Percentiles rank a stretch among this genome's conserved stretches.
phyloP scores from a whole-genome alignment of 2,888 invertebrate genomes.

The Lepidochrysops patricia region DNA sequence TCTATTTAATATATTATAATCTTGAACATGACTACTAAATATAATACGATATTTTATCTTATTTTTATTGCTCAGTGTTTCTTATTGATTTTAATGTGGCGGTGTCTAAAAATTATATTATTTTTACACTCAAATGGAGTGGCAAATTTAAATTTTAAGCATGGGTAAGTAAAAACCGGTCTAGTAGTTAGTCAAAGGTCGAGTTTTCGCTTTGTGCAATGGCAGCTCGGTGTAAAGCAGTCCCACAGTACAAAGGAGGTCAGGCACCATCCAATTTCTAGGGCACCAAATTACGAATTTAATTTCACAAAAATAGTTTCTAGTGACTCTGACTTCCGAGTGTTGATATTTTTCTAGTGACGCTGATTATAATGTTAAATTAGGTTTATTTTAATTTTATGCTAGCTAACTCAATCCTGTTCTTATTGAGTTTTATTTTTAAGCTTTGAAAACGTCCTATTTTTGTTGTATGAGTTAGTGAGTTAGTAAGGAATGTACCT shows the following conservation, averaged over 20 bases:
- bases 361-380: neutral
- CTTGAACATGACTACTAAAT: no score
- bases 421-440: no score
- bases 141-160: neutral
- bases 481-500: no score
- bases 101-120: no score
- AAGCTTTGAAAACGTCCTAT: no score
- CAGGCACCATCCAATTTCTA: slow-evolving; percentile 10
- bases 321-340: neutral
- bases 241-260: slow-evolving; percentile 6
- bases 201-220: slow-evolving; percentile 3
- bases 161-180: neutral
- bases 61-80: no score
- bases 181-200: slow-evolving; percentile 3
- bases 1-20: neutral
- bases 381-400: neutral
- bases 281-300: neutral
- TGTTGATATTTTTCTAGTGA: neutral
- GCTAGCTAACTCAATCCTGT: neutral
- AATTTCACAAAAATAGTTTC: slow-evolving; percentile 3
- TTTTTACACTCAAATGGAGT: neutral
- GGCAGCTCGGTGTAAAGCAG: slow-evolving; percentile 1
- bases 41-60: no score
- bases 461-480: no score
- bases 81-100: no score